phyloP scores from a whole-genome alignment of 2,888 invertebrate genomes.

The Heliconius sara region DNA sequence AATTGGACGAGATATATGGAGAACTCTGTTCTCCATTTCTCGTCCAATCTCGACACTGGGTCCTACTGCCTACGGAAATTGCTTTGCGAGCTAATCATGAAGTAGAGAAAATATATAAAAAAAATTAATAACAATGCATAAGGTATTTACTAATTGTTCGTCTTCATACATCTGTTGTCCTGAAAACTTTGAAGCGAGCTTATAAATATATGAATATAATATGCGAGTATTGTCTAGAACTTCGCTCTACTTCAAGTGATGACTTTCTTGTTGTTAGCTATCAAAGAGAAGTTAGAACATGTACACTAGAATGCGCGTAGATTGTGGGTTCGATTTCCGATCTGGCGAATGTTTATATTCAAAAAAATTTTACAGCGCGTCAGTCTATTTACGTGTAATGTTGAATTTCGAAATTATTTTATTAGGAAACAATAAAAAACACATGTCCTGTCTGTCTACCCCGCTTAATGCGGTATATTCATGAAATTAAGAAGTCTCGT shows the following conservation, averaged over 20 bases:
- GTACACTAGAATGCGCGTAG: neutral
- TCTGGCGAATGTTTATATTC: neutral
- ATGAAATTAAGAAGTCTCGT: too few relatives aligned
- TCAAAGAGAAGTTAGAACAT: neutral
- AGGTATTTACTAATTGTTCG: slow-evolving; percentile 4
- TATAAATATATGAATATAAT: neutral
- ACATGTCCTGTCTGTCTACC: too few relatives aligned
- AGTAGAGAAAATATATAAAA: neutral
- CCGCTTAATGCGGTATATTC: too few relatives aligned
- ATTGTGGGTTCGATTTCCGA: neutral
- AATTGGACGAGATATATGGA: neutral
- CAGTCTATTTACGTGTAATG: too few relatives aligned
- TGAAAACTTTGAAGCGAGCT: neutral
- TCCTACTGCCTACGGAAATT: neutral
- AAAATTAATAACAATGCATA: neutral
- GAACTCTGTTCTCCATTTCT: too few relatives aligned
- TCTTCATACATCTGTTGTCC: neutral
- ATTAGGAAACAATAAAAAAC: too few relatives aligned
- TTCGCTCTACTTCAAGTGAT: slow-evolving; percentile 10
- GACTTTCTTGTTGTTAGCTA: slow-evolving; percentile 19
- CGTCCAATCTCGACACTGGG: neutral
- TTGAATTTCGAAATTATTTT: too few relatives aligned
- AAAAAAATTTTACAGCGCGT: neutral
- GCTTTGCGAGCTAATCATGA: neutral
- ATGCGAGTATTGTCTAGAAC: slow-evolving; percentile 5